Percentiles rank a stretch among this genome's conserved stretches.
These are phyloP conservation scores for Lampris incognitus DNA, from an alignment of 2,113 vertebrate genomes.

Conservation along the genomic window DNA sequence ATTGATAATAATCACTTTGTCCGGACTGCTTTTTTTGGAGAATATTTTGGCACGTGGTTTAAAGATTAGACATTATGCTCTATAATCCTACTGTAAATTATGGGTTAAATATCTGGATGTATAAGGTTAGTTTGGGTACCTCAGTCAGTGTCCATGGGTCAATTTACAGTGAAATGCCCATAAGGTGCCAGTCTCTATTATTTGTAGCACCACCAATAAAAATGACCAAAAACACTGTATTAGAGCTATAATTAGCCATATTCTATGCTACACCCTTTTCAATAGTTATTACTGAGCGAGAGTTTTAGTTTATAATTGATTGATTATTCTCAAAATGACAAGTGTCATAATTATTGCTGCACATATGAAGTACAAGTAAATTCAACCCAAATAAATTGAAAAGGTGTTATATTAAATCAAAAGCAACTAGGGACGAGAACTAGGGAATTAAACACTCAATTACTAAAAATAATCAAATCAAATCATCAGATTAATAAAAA, in stretches of 20 bases:
- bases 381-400: background rate
- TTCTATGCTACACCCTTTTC: background rate
- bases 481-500: no score
- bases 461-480: no score
- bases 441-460: no score
- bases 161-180: slow-evolving; percentile 24
- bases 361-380: background rate
- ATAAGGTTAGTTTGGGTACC: slow-evolving; percentile 17
- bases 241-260: background rate
- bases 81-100: slow-evolving; percentile 29
- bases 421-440: no score
- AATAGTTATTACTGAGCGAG: background rate
- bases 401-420: no score
- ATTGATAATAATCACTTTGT: slow-evolving; percentile 32
- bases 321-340: slow-evolving; percentile 32
- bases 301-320: background rate
- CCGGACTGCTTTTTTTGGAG: slow-evolving; percentile 27
- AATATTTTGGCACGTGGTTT: slow-evolving; percentile 66
- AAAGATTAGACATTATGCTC: slow-evolving; percentile 21
- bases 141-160: slow-evolving; percentile 15
- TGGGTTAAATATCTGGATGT: slow-evolving; percentile 35
- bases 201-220: slow-evolving; percentile 37
- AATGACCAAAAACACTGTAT: background rate
- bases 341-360: slow-evolving; percentile 37
- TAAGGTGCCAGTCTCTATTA: slow-evolving; percentile 28